Evolutionary conservation across 2,888 invertebrate genomes (phyloP).

Genomic region (Macrosoma leucophasiata): DNA sequence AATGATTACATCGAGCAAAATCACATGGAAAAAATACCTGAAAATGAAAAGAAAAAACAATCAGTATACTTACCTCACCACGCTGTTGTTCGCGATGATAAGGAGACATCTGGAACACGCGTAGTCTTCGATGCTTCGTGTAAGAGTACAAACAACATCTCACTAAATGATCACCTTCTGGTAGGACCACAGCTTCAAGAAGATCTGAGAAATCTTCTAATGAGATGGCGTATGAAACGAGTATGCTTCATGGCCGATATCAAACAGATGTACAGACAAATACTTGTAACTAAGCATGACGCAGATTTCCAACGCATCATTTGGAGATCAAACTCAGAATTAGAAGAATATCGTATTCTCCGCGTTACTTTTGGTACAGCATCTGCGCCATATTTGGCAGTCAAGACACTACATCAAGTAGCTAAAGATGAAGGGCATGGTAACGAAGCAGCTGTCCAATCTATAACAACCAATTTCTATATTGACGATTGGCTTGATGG

Average conservation of each 20-base stretch:
- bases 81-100: slow-evolving; percentile 1
- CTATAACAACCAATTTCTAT: slow-evolving; percentile 13
- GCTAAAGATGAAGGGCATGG: slow-evolving; percentile 12
- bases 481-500: slow-evolving; percentile 15
- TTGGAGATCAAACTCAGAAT: slow-evolving; percentile 11
- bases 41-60: slow-evolving; percentile 1
- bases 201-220: slow-evolving; percentile 8
- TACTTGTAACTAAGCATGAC: slow-evolving; percentile 4
- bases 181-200: slow-evolving; percentile 24
- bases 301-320: slow-evolving; percentile 18
- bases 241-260: slow-evolving; percentile 20
- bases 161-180: slow-evolving; percentile 22
- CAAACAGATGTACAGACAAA: slow-evolving; percentile 9
- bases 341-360: slow-evolving; percentile 15
- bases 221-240: slow-evolving; percentile 3
- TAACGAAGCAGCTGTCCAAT: slow-evolving; percentile 7
- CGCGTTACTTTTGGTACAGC: slow-evolving; percentile 25
- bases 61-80: slow-evolving; percentile 19
- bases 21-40: slow-evolving; percentile 4
- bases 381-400: slow-evolving; percentile 22
- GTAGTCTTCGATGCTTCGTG: slow-evolving; percentile 1
- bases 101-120: slow-evolving; percentile 7
- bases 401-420: slow-evolving; percentile 16
- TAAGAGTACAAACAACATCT: slow-evolving; percentile 5
- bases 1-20: slow-evolving; percentile 3